Conservation (phyloP, 2,113 vertebrate genomes). For the Oncorhynchus masou region DNA sequence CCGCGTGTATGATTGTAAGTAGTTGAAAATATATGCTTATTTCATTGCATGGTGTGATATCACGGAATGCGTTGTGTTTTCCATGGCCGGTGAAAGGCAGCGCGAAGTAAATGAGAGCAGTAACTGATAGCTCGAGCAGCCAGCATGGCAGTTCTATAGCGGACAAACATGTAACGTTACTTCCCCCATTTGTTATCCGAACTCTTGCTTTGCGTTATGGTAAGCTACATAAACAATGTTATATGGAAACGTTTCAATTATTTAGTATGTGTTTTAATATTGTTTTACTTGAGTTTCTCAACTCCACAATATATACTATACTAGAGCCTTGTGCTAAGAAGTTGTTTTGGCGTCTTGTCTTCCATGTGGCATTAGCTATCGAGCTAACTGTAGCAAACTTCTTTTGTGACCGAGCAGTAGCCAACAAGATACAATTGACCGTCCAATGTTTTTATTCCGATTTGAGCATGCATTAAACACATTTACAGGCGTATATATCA, state of each 20-base stretch:
- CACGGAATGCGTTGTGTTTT: conserved; percentile 12
- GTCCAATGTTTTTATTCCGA: not conserved
- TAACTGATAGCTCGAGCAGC: conserved; percentile 63
- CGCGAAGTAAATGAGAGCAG: conserved; percentile 73
- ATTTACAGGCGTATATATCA: no score
- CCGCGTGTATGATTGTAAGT: conserved; percentile 77
- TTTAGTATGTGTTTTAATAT: not conserved
- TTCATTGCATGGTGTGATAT: conserved; percentile 4
- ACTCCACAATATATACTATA: not conserved
- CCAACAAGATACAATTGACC: not conserved
- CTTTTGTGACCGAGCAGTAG: conserved; percentile 26
- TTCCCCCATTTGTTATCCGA: not conserved
- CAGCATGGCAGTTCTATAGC: conserved; percentile 49
- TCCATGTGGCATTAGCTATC: conserved; percentile 20
- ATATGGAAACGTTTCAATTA: not conserved
- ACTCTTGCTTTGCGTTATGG: not conserved
- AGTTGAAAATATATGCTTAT: conserved; percentile 3
- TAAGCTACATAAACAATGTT: not conserved
- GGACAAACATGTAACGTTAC: not conserved
- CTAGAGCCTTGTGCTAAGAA: not conserved
- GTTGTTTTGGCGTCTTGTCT: not conserved
- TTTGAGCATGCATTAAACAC: not conserved
- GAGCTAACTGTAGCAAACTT: conserved; percentile 22
- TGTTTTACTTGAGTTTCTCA: no score
- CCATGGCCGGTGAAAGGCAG: conserved; percentile 23